These are phyloP conservation scores for Pseudococcus longispinus DNA, from an alignment of 2,888 invertebrate species.

Conservation along the genomic window DNA sequence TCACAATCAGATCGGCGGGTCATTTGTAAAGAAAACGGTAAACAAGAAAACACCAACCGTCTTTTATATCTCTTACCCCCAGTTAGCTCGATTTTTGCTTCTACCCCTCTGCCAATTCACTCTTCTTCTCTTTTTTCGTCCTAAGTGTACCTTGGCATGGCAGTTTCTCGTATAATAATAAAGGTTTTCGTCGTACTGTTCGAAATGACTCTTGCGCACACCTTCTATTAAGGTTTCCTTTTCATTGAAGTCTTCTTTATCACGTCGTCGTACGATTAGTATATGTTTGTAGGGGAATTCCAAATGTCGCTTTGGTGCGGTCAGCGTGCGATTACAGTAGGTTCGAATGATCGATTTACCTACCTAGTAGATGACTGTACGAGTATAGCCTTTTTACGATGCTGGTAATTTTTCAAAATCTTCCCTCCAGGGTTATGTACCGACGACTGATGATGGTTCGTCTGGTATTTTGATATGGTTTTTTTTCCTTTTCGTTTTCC, in stretches of 20 bases:
- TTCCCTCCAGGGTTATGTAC: not conserved
- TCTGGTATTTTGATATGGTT: not conserved
- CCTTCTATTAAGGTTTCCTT: conserved; percentile 6
- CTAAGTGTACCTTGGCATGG: no score
- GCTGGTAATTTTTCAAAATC: not conserved
- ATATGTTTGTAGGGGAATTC: no score
- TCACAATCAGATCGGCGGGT: conserved; percentile 48
- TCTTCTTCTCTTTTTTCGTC: no score
- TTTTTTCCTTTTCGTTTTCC: not conserved
- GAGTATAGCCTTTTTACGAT: not conserved
- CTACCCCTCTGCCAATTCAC: not conserved
- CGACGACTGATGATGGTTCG: not conserved
- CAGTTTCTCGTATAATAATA: not conserved
- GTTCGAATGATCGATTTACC: not conserved
- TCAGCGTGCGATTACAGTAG: not conserved
- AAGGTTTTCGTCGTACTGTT: not conserved
- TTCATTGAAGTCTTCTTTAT: conserved; percentile 22
- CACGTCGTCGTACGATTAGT: no score
- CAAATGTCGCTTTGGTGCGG: not conserved
- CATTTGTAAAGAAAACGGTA: conserved; percentile 53
- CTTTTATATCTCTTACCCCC: not conserved
- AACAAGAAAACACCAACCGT: conserved; percentile 39
- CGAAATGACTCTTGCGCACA: conserved; percentile 30
- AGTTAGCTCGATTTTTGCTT: not conserved
- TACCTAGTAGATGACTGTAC: not conserved